Conservation (phyloP, 1,140 invertebrate species). For the Conus ventricosus region DNA sequence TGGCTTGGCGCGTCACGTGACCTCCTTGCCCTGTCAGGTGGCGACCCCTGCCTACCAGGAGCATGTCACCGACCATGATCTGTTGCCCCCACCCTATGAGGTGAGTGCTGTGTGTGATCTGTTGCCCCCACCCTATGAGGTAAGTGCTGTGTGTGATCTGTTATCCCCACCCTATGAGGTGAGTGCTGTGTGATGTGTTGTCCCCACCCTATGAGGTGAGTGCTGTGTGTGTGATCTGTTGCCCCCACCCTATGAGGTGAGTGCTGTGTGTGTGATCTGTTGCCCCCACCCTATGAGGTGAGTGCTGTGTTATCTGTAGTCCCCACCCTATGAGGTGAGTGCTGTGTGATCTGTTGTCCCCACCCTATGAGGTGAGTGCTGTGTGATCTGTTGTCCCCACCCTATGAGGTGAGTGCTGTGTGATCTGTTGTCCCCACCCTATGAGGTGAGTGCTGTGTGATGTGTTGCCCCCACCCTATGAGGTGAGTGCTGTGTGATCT, state of each 20-base stretch:
- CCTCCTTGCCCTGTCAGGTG: slow-evolving; percentile 8
- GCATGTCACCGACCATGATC: not conserved
- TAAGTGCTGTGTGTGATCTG: not conserved
- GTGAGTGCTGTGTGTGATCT: not conserved
- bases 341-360: too few relatives aligned
- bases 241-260: too few relatives aligned
- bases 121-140: too few relatives aligned
- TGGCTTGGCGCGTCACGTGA: not conserved
- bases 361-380: too few relatives aligned
- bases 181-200: not conserved
- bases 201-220: not conserved
- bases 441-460: too few relatives aligned
- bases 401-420: too few relatives aligned
- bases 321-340: too few relatives aligned
- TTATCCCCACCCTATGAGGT: not conserved
- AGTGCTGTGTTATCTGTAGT: not conserved
- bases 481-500: not conserved
- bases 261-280: not conserved
- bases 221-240: not conserved
- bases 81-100: slow-evolving; percentile 12
- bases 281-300: slow-evolving; percentile 6
- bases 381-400: too few relatives aligned
- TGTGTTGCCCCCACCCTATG: not conserved
- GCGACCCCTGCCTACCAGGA: not conserved
- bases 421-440: too few relatives aligned